Conservation (phyloP, 2,797 vertebrate species). For the Streptopelia turtur region DNA sequence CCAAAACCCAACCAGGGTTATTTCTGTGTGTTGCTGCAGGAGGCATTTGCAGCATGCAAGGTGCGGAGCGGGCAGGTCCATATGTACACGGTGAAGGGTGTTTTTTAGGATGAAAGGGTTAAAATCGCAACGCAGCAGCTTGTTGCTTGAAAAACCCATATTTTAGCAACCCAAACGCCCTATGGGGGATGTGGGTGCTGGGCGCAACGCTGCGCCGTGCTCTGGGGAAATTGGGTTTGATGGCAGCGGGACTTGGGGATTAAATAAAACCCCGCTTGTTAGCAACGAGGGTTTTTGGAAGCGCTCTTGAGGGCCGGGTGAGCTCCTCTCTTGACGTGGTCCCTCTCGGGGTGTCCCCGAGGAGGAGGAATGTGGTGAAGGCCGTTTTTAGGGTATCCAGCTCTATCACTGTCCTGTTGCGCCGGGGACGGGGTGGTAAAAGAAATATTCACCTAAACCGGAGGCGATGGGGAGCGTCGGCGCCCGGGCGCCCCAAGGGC, state of each 20-base stretch:
- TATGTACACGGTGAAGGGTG: not conserved
- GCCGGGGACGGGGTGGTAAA: not conserved
- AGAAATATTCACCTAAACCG: not conserved
- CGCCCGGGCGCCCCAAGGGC: not conserved
- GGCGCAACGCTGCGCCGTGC: fast-evolving
- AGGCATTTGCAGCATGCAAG: constrained; percentile 3
- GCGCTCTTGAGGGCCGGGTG: fast-evolving
- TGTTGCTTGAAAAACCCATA: not conserved
- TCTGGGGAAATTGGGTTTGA: not conserved
- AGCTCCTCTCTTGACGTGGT: not conserved
- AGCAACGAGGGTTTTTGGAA: not conserved
- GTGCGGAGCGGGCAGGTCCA: not conserved
- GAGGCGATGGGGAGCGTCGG: not conserved
- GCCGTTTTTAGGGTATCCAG: not conserved
- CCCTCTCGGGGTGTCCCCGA: not conserved
- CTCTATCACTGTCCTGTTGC: not conserved
- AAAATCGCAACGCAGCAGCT: not conserved
- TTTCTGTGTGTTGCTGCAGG: not conserved
- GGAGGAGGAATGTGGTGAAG: not conserved
- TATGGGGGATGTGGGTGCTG: fast-evolving
- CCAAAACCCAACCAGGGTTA: not conserved
- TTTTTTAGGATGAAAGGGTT: not conserved
- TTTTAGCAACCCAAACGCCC: not conserved
- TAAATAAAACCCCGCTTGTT: not conserved
- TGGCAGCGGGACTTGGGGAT: not conserved